A percentile compares a stretch with the other conserved stretches of the same genome.
Conservation (phyloP, 2,113 vertebrate species). For the Lycaon pictus region DNA sequence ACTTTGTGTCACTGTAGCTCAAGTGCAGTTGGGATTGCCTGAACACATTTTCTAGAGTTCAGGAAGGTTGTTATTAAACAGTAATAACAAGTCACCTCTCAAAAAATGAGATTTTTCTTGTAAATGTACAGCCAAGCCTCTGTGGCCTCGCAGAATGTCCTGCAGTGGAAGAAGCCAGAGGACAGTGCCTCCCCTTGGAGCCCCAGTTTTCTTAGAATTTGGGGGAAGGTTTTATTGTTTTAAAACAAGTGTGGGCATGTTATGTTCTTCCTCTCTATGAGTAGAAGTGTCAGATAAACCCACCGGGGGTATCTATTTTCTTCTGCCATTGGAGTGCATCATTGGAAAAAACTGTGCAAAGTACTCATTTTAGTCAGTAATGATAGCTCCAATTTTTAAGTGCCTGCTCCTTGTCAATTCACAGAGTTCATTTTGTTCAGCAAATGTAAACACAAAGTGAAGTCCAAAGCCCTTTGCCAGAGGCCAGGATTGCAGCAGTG, state of each 20-base stretch:
- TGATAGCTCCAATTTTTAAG: constrained; percentile 19
- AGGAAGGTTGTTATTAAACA: neutral
- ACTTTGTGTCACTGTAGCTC: neutral
- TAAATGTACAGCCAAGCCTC: neutral
- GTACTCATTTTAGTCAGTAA: constrained; percentile 23
- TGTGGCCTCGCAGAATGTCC: neutral
- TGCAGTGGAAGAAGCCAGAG: neutral
- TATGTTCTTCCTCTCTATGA: neutral
- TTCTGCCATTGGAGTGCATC: neutral
- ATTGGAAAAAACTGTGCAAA: constrained; percentile 18
- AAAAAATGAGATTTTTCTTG: constrained; percentile 50
- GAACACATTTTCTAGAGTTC: neutral
- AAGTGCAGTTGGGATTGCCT: neutral
- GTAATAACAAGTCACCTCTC: constrained; percentile 33
- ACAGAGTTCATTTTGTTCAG: constrained; percentile 8
- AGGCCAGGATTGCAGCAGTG: neutral
- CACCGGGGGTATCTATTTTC: neutral
- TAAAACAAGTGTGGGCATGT: neutral
- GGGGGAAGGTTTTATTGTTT: neutral
- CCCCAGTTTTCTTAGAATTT: neutral
- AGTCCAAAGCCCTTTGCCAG: neutral
- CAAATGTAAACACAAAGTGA: neutral
- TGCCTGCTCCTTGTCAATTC: neutral
- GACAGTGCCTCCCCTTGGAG: neutral
- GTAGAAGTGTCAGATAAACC: neutral